Base-by-base conservation (phyloP, 2,888 invertebrate genomes). In the Argyra leucocephala region DNA sequence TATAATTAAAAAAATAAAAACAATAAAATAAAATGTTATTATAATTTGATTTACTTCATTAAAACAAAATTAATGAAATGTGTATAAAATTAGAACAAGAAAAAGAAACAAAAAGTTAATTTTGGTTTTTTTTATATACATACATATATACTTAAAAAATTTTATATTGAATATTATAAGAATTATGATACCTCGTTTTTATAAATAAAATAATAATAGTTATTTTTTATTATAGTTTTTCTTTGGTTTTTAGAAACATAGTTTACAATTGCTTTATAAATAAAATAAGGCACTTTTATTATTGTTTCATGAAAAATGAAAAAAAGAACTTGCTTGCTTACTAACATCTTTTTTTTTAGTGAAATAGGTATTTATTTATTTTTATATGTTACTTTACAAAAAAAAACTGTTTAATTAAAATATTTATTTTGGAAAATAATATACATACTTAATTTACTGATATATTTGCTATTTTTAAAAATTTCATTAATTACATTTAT, bases 121-220 rank as follows among this genome's bases (percentile, higher is more conserved):
- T 26, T 26, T n/a, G n/a, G n/a, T n/a, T n/a, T n/a, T n/a, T n/a
- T n/a, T n/a, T n/a, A n/a, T n/a, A n/a, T n/a, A n/a, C n/a, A n/a
- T n/a, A n/a, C n/a, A n/a, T 15, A 48, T 48, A 48, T 48, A 48
- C 48, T 48, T 48, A 48, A 48, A 48, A 48, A 48, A 18, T 48
- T 31, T 48, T 48, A 48, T 48, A 48, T 48, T 48, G 5, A 37
- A 37, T 37, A 37, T 37, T 3, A 48, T 12, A 48, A 48, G 48
- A 48, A 48, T 48, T 48, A 48, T 48, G 18, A 48, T 48, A 48
- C 48, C 48, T 48, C 48, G 48, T 48, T 48, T 48, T 48, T 48
- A 12, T 48, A 9, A 48, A 48, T 48, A 48, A 48, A 48, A 5
- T 48, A 18, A 48, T n/a, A 48, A 48, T 31, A 48, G 48, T 18